A percentile compares a stretch with the other conserved stretches of the same genome.
Conservation (phyloP, 2,888 invertebrate genomes). For the Diarsia dahlii region DNA sequence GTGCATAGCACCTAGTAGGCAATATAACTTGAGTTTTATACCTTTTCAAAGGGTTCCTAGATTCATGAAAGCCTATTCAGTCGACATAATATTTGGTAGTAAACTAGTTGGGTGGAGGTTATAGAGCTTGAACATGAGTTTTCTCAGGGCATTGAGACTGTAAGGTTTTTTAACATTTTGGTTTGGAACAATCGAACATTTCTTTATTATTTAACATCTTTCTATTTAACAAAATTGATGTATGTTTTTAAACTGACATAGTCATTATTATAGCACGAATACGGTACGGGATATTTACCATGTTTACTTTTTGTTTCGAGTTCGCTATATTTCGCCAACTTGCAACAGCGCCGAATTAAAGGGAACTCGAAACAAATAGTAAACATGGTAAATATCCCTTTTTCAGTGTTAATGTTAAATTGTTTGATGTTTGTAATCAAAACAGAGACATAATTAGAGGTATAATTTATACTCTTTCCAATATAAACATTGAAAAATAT, state of each 20-base stretch:
- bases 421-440: neutral
- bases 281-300: too few relatives aligned
- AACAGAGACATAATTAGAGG: too few relatives aligned
- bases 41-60: neutral
- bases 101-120: neutral
- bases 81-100: neutral
- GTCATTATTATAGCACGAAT: too few relatives aligned
- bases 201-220: neutral
- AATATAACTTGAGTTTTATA: neutral
- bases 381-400: too few relatives aligned
- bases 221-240: neutral
- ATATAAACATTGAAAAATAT: constrained; percentile 3
- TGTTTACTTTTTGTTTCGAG: too few relatives aligned
- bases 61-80: neutral
- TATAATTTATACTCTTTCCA: neutral
- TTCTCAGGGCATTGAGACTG: neutral
- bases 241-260: too few relatives aligned
- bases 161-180: neutral
- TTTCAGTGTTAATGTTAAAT: too few relatives aligned
- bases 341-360: too few relatives aligned
- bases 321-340: too few relatives aligned
- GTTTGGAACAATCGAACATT: neutral
- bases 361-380: too few relatives aligned
- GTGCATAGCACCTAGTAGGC: neutral
- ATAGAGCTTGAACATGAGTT: neutral